These are phyloP conservation scores for Trilocha varians DNA, from an alignment of 2,888 invertebrate species.

Conservation along the genomic window DNA sequence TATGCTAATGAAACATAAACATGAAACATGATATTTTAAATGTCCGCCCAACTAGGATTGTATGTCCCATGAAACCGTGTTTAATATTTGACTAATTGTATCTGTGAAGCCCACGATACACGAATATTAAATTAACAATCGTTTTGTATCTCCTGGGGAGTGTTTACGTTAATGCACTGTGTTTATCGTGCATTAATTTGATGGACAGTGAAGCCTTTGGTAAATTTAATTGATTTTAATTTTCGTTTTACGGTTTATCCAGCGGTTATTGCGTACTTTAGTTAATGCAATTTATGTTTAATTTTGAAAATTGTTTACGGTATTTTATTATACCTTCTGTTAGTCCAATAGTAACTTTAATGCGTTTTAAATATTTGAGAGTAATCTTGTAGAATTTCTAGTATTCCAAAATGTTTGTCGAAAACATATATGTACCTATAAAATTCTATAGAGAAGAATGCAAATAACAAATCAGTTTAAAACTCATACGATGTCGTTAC, in stretches of 20 bases:
- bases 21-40: not conserved
- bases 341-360: too few relatives aligned
- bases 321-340: too few relatives aligned
- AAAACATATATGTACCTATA: too few relatives aligned
- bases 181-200: slow-evolving; percentile 23
- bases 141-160: slow-evolving; percentile 38
- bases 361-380: too few relatives aligned
- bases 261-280: too few relatives aligned
- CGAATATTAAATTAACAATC: slow-evolving; percentile 56
- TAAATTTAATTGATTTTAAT: not conserved
- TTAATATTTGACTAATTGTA: slow-evolving; percentile 11
- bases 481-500: not conserved
- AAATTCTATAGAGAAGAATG: not conserved
- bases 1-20: not conserved
- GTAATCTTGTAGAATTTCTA: too few relatives aligned
- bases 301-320: too few relatives aligned
- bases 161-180: slow-evolving; percentile 45
- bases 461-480: not conserved
- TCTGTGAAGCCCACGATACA: slow-evolving; percentile 36
- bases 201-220: slow-evolving; percentile 19
- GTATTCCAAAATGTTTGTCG: too few relatives aligned
- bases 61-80: not conserved
- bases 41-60: not conserved
- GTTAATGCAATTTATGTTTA: too few relatives aligned
- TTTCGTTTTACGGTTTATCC: too few relatives aligned